Evolutionary conservation across 1,140 invertebrate species (phyloP).

Genomic region (Atta colombica): DNA sequence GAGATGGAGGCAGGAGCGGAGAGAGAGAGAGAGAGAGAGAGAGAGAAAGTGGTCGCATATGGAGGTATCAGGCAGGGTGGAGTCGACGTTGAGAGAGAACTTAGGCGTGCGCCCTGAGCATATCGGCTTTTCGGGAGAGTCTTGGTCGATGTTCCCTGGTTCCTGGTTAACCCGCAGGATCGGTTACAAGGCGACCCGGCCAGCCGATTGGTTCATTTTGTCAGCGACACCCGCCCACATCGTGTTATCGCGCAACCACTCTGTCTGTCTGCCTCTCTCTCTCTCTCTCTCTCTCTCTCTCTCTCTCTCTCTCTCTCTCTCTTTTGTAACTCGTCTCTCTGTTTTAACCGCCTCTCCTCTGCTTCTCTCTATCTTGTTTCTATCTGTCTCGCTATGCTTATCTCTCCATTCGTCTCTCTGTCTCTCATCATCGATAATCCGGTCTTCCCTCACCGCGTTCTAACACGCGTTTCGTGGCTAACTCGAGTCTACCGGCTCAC

Average conservation of each 20-base stretch:
- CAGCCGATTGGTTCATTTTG: constrained; percentile 84
- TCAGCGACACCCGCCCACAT: constrained; percentile 85
- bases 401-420: constrained; percentile 37
- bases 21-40: constrained; percentile 13
- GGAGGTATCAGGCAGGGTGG: constrained; percentile 71
- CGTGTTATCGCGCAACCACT: constrained; percentile 78
- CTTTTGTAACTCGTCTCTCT: constrained; percentile 10
- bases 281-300: not conserved
- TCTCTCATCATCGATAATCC: constrained; percentile 48
- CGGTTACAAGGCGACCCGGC: constrained; percentile 81
- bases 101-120: constrained; percentile 76
- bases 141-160: constrained; percentile 82
- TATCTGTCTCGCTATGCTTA: not conserved
- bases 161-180: constrained; percentile 84
- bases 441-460: not conserved
- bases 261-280: constrained; percentile 60
- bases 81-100: constrained; percentile 68
- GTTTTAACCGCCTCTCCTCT: constrained; percentile 46
- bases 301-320: constrained; percentile 25
- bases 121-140: constrained; percentile 80
- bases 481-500: constrained; percentile 23
- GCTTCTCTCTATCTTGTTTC: not conserved
- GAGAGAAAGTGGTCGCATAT: constrained; percentile 63
- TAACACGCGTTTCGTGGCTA: constrained; percentile 23
- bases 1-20: not conserved